phyloP scores from a whole-genome alignment of 2,113 vertebrate genomes.

The Macaca mulatta region DNA sequence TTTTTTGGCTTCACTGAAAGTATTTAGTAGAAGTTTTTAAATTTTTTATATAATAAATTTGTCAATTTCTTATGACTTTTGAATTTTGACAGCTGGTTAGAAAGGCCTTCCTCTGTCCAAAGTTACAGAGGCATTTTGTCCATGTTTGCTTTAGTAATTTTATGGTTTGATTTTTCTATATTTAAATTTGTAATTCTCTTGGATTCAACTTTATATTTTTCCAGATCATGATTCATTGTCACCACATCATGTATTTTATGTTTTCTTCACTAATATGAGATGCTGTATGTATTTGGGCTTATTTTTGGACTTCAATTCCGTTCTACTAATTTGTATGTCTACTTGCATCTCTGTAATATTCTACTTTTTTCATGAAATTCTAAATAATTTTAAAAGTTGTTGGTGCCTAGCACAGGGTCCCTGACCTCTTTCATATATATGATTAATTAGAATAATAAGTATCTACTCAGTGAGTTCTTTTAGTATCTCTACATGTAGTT shows the following conservation, averaged over 20 bases:
- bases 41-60: background rate
- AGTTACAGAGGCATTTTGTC: background rate
- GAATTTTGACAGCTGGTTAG: background rate
- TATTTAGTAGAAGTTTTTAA: background rate
- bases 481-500: background rate
- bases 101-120: background rate
- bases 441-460: background rate
- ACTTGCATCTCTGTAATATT: background rate
- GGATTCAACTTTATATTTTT: background rate
- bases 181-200: constrained; percentile 26
- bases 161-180: background rate
- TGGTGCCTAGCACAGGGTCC: background rate
- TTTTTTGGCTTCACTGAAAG: background rate
- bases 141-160: background rate
- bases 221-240: background rate
- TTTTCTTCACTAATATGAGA: background rate
- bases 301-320: background rate
- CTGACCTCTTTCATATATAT: background rate
- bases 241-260: background rate
- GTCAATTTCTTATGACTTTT: background rate
- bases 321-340: background rate
- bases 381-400: background rate
- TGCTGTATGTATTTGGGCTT: background rate
- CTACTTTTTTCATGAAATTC: background rate
- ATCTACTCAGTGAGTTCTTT: background rate